A percentile compares a stretch with the other conserved stretches of the same genome.
Conservation (phyloP, 2,797 vertebrate species). For the Etheostoma nigrum region DNA sequence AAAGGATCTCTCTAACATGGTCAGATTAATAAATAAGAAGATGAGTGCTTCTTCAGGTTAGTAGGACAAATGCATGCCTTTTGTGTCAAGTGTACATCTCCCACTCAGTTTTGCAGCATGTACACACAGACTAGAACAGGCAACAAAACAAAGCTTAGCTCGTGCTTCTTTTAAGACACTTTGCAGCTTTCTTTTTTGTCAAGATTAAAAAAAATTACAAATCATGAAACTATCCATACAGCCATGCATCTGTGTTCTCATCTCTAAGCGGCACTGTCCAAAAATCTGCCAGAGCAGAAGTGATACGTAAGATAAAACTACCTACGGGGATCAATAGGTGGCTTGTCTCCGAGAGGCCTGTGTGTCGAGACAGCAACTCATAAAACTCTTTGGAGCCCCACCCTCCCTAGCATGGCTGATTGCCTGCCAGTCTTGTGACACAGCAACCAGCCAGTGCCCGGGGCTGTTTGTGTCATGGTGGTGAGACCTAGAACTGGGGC, state of each 20-base stretch:
- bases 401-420: slow-evolving; percentile 64
- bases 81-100: slow-evolving; percentile 26
- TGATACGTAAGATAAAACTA: slow-evolving; percentile 33
- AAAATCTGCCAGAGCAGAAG: slow-evolving; percentile 30
- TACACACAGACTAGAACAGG: neutral
- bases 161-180: slow-evolving; percentile 6
- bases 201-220: neutral
- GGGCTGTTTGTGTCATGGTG: slow-evolving; percentile 62
- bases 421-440: slow-evolving; percentile 77
- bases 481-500: slow-evolving; percentile 54
- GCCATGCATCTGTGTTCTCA: neutral
- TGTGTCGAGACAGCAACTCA: slow-evolving; percentile 74
- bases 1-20: slow-evolving; percentile 60
- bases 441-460: slow-evolving; percentile 63
- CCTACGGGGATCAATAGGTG: slow-evolving; percentile 68
- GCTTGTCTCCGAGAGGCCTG: slow-evolving; percentile 67
- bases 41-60: slow-evolving; percentile 68
- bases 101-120: neutral
- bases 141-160: neutral
- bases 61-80: slow-evolving; percentile 57
- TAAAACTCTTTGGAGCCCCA: slow-evolving; percentile 66
- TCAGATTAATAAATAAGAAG: slow-evolving; percentile 77
- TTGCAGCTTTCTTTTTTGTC: neutral
- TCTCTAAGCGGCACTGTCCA: neutral
- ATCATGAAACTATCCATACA: neutral